A percentile compares a stretch with the other conserved stretches of the same genome.
Conservation (phyloP, 2,888 invertebrate genomes). For the Thymelicus lineola region DNA sequence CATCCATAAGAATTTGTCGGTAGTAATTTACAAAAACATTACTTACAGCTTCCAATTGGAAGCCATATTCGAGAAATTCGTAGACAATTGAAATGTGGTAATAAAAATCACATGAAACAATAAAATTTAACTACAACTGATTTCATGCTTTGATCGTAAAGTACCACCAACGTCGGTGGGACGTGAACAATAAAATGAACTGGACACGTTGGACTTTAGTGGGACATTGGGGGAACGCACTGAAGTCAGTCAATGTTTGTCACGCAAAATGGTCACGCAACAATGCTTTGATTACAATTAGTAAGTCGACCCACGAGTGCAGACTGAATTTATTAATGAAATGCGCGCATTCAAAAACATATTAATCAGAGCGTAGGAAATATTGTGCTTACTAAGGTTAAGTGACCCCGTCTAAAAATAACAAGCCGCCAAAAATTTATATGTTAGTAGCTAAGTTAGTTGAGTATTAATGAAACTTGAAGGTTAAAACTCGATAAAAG, state of each 20-base stretch:
- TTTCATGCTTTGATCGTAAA: conserved; percentile 46
- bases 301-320: conserved; percentile 10
- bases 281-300: conserved; percentile 59
- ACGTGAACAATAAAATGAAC: conserved; percentile 59
- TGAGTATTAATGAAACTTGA: conserved; percentile 34
- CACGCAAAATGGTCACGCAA: conserved; percentile 76
- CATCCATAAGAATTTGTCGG: conserved; percentile 34
- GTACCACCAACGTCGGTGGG: conserved; percentile 42
- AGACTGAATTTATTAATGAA: conserved; percentile 26
- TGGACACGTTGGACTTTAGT: conserved; percentile 66
- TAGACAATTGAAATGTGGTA: conserved; percentile 7
- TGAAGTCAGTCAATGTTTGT: conserved; percentile 59
- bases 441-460: conserved; percentile 29
- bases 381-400: conserved; percentile 13
- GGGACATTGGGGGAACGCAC: conserved; percentile 59
- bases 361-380: conserved; percentile 16
- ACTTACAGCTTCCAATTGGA: background rate
- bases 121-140: conserved; percentile 43
- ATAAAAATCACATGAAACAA: conserved; percentile 45
- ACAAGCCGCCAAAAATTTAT: conserved; percentile 25
- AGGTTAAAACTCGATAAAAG: conserved; percentile 43
- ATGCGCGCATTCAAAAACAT: conserved; percentile 13
- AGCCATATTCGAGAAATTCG: background rate
- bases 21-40: no score
- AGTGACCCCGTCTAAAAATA: conserved; percentile 20